A percentile compares a stretch with the other conserved stretches of the same genome.
phyloP scores from a whole-genome alignment of 2,113 vertebrate genomes.

The Otocyon megalotis region DNA sequence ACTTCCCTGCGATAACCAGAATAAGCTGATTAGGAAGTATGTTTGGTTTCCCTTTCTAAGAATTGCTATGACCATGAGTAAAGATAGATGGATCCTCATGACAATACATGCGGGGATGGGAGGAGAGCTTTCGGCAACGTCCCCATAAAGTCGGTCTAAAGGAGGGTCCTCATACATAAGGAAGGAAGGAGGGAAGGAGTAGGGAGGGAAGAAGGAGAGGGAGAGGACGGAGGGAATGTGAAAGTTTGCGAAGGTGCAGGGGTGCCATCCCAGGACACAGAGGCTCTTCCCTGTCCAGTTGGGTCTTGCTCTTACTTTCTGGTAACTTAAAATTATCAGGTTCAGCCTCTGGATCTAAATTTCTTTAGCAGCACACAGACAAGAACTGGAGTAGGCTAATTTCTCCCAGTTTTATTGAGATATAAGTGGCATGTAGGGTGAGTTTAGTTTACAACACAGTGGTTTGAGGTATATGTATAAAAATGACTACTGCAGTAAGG shows the following conservation, averaged over 20 bases:
- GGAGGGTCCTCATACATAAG: rapidly evolving
- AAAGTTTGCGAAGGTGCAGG: rapidly evolving
- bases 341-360: not conserved
- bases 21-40: not conserved
- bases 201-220: rapidly evolving
- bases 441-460: not conserved
- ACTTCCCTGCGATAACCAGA: no score
- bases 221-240: rapidly evolving
- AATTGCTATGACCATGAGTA: not conserved
- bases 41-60: not conserved
- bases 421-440: not conserved
- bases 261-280: rapidly evolving
- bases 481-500: not conserved
- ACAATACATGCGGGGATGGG: no score
- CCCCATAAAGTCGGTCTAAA: no score
- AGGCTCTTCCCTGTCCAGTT: rapidly evolving
- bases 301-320: not conserved
- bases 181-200: not conserved
- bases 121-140: not conserved
- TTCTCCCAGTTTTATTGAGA: not conserved
- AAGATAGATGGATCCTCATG: not conserved
- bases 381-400: not conserved
- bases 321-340: not conserved
- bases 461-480: rapidly evolving
- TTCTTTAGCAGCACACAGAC: not conserved